A percentile compares a stretch with the other conserved stretches of the same genome.
phyloP scores from a whole-genome alignment of 2,797 vertebrate species.

The Typhlichthys eigenmanni region DNA sequence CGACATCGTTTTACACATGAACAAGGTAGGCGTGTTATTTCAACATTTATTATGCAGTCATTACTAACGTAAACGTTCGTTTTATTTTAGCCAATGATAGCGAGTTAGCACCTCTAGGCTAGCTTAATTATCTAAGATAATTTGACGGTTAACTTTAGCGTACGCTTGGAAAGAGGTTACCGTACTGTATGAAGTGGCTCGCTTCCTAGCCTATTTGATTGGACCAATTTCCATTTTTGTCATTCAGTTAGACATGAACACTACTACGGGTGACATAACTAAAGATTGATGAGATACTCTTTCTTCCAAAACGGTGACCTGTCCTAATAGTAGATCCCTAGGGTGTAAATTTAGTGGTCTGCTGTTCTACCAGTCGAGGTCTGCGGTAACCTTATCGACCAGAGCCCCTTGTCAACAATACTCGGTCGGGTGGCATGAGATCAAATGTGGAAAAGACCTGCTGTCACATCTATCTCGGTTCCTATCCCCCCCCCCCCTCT shows the following conservation, averaged over 20 bases:
- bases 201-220: no score
- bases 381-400: conserved; percentile 46
- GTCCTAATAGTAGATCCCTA: conserved; percentile 8
- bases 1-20: not conserved
- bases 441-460: conserved; percentile 50
- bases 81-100: not conserved
- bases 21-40: conserved; percentile 24
- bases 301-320: conserved; percentile 48
- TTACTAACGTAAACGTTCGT: not conserved
- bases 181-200: no score
- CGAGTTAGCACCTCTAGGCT: not conserved
- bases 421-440: conserved; percentile 32
- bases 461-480: conserved; percentile 12
- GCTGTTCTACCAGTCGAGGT: no score
- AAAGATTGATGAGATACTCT: not conserved
- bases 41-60: not conserved
- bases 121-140: conserved; percentile 4
- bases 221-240: no score
- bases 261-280: not conserved
- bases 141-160: not conserved
- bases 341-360: conserved; percentile 10
- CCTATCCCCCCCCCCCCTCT: not conserved
- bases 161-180: no score
- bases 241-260: no score
- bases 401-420: conserved; percentile 38